These are phyloP conservation scores for Plebejus argus DNA, from an alignment of 2,888 invertebrate species.

Conservation along the genomic window DNA sequence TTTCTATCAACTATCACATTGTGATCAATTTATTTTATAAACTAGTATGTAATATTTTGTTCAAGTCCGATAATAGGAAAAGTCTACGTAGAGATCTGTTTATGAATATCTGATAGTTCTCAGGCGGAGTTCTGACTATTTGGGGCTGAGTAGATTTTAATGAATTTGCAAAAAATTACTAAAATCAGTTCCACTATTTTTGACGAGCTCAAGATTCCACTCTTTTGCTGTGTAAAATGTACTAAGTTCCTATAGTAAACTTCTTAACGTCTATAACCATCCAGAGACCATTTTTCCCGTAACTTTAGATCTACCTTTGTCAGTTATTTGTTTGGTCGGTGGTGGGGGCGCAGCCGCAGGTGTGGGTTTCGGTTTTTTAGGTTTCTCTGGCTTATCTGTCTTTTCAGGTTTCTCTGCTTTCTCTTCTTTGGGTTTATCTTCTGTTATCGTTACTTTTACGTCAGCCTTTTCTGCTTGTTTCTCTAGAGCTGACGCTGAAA, in stretches of 20 bases:
- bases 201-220: not conserved
- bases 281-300: conserved; percentile 88
- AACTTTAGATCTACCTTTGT: conserved; percentile 85
- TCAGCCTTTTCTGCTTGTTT: conserved; percentile 52
- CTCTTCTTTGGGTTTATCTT: conserved; percentile 38
- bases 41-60: not conserved
- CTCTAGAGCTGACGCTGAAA: conserved; percentile 66
- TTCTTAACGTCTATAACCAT: conserved; percentile 81
- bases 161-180: not conserved
- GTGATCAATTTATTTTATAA: not conserved
- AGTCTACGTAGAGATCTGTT: not conserved
- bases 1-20: not conserved
- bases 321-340: conserved; percentile 68
- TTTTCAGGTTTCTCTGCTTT: conserved; percentile 46
- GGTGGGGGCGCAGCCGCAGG: conserved; percentile 57
- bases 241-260: conserved; percentile 8
- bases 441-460: conserved; percentile 39
- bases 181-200: not conserved
- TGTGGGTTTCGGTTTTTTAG: conserved; percentile 55
- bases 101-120: not conserved
- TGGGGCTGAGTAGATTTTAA: not conserved
- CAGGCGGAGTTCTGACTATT: not conserved
- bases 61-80: not conserved
- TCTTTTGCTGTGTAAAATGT: conserved; percentile 1
- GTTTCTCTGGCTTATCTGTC: conserved; percentile 46